Percentiles rank a stretch among this genome's conserved stretches.
These are phyloP conservation scores for Cryptocephalus moraei DNA, from an alignment of 2,888 invertebrate species.

Conservation along the genomic window DNA sequence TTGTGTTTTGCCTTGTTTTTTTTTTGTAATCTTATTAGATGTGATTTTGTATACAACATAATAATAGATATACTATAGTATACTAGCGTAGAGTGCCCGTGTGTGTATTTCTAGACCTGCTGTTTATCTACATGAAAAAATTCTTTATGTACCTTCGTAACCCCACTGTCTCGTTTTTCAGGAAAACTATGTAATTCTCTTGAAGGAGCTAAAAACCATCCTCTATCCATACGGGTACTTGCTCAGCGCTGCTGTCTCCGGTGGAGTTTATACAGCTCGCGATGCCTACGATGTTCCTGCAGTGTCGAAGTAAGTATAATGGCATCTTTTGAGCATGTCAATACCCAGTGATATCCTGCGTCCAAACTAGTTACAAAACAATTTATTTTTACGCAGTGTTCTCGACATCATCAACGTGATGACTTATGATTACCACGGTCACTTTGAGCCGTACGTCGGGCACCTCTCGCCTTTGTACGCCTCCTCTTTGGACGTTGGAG, in stretches of 20 bases:
- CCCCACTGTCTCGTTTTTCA: slow-evolving; percentile 7
- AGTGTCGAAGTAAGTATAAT: slow-evolving; percentile 18
- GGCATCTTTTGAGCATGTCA: not conserved
- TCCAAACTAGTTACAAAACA: not conserved
- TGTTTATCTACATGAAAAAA: no score
- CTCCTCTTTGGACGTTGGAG: slow-evolving; percentile 34
- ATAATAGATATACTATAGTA: no score
- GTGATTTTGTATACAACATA: no score
- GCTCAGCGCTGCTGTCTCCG: slow-evolving; percentile 25
- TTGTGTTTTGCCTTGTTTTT: no score
- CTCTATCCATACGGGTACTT: slow-evolving; percentile 19
- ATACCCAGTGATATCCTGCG: no score
- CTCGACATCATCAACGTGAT: slow-evolving; percentile 37
- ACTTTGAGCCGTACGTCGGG: slow-evolving; percentile 53
- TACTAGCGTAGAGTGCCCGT: no score
- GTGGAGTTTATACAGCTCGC: slow-evolving; percentile 20
- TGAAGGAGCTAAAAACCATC: slow-evolving; percentile 20
- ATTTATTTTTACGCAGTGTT: slow-evolving; percentile 12
- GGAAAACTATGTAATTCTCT: slow-evolving; percentile 23
- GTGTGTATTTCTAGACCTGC: no score
- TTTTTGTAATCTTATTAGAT: no score
- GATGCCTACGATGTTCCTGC: slow-evolving; percentile 22
- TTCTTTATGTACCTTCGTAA: no score
- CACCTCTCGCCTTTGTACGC: slow-evolving; percentile 54
- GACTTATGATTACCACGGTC: slow-evolving; percentile 52